phyloP scores from a whole-genome alignment of 2,113 vertebrate genomes.

The Axis porcinus region DNA sequence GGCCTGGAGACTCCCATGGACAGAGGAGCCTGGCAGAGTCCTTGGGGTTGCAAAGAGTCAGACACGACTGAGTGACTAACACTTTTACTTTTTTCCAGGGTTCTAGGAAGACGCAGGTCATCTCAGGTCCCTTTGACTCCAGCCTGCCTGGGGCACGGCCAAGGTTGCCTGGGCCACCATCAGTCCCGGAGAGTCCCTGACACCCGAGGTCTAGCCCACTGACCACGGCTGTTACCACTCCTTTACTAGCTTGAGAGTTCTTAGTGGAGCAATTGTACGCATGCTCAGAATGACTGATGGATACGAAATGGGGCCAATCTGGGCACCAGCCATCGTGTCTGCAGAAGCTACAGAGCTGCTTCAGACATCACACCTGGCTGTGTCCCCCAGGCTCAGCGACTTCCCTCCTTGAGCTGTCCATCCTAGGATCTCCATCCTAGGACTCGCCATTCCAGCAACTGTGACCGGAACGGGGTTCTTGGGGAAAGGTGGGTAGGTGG shows the following conservation, averaged over 20 bases:
- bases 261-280: not conserved
- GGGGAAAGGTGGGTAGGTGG: not conserved
- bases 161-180: not conserved
- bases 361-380: not conserved
- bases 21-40: not conserved
- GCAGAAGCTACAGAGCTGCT: not conserved
- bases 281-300: not conserved
- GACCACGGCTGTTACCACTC: not conserved
- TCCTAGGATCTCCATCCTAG: not conserved
- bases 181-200: not conserved
- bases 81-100: not conserved
- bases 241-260: not conserved
- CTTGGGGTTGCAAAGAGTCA: fast-evolving
- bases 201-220: not conserved
- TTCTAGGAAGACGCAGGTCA: not conserved
- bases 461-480: not conserved
- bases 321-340: not conserved
- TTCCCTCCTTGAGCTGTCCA: not conserved
- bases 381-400: not conserved
- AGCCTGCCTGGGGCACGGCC: not conserved
- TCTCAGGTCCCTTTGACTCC: not conserved
- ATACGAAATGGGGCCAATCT: not conserved
- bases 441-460: not conserved
- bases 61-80: not conserved
- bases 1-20: not conserved